Percentiles rank a stretch among this genome's conserved stretches.
These are phyloP conservation scores for Marmota monax DNA, from an alignment of 2,113 vertebrate genomes.

Conservation along the genomic window DNA sequence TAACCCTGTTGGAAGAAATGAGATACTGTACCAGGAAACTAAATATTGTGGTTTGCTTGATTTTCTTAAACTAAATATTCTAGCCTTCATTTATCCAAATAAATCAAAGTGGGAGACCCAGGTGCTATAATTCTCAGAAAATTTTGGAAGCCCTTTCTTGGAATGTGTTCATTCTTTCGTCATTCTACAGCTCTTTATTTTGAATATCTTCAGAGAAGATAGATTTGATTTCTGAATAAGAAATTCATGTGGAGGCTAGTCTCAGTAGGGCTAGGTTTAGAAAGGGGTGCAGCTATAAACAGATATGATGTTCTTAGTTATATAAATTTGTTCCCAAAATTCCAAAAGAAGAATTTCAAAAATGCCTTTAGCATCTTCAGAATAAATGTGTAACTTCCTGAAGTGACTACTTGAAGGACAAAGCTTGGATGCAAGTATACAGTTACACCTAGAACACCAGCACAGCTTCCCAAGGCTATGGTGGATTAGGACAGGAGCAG, in stretches of 20 bases:
- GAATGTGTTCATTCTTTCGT: neutral
- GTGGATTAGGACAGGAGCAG: neutral
- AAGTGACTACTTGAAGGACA: neutral
- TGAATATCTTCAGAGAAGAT: constrained; percentile 33
- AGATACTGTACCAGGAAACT: neutral
- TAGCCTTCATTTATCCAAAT: constrained; percentile 30
- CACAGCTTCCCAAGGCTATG: too few species aligned
- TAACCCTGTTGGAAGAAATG: neutral
- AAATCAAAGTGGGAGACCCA: neutral
- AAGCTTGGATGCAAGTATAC: neutral
- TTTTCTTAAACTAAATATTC: constrained; percentile 51
- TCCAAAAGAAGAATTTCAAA: constrained; percentile 48
- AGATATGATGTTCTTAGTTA: neutral
- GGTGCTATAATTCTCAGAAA: neutral
- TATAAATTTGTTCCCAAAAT: constrained; percentile 45
- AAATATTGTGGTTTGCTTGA: constrained; percentile 42
- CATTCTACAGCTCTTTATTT: neutral
- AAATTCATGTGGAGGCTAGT: neutral
- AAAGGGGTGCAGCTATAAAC: neutral
- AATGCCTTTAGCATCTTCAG: neutral
- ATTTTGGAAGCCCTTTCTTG: neutral
- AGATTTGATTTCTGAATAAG: constrained; percentile 53
- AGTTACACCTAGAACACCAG: neutral
- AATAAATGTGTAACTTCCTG: neutral
- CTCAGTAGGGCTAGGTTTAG: neutral